Evolutionary conservation across 2,888 invertebrate genomes (phyloP).

Genomic region (Drosophila emarginata): DNA sequence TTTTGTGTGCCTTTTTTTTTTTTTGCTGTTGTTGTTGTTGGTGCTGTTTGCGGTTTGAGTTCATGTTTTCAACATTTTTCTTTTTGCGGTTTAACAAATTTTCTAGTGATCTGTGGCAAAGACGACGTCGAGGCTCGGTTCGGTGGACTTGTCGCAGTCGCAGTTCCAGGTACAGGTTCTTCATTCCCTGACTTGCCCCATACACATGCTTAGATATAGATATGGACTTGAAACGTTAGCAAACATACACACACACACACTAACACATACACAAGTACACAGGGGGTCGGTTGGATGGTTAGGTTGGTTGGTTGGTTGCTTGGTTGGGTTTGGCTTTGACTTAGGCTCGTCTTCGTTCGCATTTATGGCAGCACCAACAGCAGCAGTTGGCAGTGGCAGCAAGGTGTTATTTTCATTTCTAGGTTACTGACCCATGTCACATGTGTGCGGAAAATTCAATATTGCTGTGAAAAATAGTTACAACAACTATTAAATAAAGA

Average conservation of each 20-base stretch:
- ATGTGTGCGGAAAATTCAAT: slow-evolving; percentile 77
- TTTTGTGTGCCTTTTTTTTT: slow-evolving; percentile 23
- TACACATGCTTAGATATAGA: slow-evolving; percentile 73
- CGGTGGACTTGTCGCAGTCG: slow-evolving; percentile 56
- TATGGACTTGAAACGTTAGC: slow-evolving; percentile 68
- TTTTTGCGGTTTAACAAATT: slow-evolving; percentile 71
- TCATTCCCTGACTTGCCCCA: slow-evolving; percentile 37
- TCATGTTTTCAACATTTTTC: slow-evolving; percentile 69
- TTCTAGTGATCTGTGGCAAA: slow-evolving; percentile 60
- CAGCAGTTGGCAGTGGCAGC: slow-evolving; percentile 35
- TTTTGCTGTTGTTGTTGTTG: slow-evolving; percentile 50
- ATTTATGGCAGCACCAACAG: slow-evolving; percentile 62
- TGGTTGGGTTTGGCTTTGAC: slow-evolving; percentile 49
- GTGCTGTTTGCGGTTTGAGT: slow-evolving; percentile 56
- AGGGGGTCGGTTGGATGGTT: slow-evolving; percentile 57
- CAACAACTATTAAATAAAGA: slow-evolving; percentile 72
- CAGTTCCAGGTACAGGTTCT: slow-evolving; percentile 58
- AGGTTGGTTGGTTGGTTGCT: slow-evolving; percentile 37
- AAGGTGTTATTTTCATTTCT: slow-evolving; percentile 77
- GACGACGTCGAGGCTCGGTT: slow-evolving; percentile 22
- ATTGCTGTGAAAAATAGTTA: slow-evolving; percentile 75
- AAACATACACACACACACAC: slow-evolving; percentile 45
- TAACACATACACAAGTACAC: slow-evolving; percentile 1
- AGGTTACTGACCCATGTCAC: slow-evolving; percentile 78
- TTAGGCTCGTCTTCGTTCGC: slow-evolving; percentile 62